These are phyloP conservation scores for Cantharis lateralis DNA, from an alignment of 2,888 invertebrate genomes.

Conservation along the genomic window DNA sequence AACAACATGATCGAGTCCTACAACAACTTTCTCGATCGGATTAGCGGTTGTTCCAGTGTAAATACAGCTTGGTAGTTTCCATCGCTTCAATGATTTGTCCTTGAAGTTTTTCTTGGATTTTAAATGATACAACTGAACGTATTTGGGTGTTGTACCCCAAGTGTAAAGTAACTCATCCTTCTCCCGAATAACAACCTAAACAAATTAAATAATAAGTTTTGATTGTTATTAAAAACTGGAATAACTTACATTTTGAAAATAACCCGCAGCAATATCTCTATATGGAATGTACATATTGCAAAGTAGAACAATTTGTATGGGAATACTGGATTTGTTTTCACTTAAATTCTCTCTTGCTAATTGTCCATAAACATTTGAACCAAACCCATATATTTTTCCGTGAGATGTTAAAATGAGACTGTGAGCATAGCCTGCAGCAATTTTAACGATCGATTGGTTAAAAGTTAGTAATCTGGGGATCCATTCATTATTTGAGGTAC, in stretches of 20 bases:
- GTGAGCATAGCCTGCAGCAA: constrained; percentile 74
- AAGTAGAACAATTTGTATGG: constrained; percentile 61
- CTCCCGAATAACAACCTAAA: constrained; percentile 67
- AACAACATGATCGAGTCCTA: constrained; percentile 81
- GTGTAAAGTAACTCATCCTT: constrained; percentile 67
- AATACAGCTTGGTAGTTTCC: constrained; percentile 51
- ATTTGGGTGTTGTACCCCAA: constrained; percentile 81
- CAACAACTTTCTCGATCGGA: constrained; percentile 53
- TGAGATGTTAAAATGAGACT: constrained; percentile 68
- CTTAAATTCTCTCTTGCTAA: constrained; percentile 60
- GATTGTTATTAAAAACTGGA: no score
- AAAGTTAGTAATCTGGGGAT: constrained; percentile 58
- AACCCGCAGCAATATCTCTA: constrained; percentile 68
- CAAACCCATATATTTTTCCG: constrained; percentile 72
- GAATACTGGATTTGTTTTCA: constrained; percentile 64
- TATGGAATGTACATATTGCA: constrained; percentile 52
- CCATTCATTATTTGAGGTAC: constrained; percentile 72
- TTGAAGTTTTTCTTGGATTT: constrained; percentile 41
- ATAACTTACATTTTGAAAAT: constrained; percentile 75
- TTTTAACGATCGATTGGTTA: constrained; percentile 56
- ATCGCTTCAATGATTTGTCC: constrained; percentile 42
- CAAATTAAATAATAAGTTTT: neutral
- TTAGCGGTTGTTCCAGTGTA: constrained; percentile 41
- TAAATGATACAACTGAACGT: constrained; percentile 66
- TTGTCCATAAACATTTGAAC: constrained; percentile 81